Evolutionary conservation across 2,113 vertebrate genomes (phyloP).

Genomic region (Sula dactylatra): DNA sequence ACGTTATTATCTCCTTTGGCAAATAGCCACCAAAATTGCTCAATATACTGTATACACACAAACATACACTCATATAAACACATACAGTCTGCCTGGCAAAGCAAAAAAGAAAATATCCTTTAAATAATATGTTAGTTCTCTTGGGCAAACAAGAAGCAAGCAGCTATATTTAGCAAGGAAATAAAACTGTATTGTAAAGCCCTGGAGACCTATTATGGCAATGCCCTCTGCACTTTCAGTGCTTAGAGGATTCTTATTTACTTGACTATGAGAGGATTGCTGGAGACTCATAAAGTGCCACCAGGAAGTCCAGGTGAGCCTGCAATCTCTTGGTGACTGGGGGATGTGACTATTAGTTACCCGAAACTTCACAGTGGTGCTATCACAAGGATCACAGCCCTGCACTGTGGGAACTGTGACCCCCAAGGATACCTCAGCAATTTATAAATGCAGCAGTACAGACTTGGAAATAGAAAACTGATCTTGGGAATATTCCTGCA

Average conservation of each 20-base stretch:
- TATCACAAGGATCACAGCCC: neutral
- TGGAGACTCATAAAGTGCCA: neutral
- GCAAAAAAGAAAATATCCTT: neutral
- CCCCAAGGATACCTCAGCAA: neutral
- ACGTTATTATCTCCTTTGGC: constrained; percentile 40
- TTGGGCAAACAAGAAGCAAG: neutral
- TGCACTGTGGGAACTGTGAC: neutral
- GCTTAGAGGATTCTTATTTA: constrained; percentile 12
- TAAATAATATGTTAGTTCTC: neutral
- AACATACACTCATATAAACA: neutral
- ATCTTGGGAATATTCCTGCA: neutral
- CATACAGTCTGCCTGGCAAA: neutral
- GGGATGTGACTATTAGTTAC: neutral
- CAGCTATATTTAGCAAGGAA: constrained; percentile 42
- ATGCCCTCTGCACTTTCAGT: neutral
- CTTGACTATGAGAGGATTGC: neutral
- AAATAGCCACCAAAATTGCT: constrained; percentile 27
- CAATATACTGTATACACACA: neutral
- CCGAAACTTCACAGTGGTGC: neutral
- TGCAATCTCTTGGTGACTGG: neutral
- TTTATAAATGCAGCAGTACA: neutral
- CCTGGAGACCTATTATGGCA: neutral
- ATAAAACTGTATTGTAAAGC: constrained; percentile 6
- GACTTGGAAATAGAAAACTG: neutral
- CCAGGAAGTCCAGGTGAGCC: neutral